Evolutionary conservation across 2,888 invertebrate genomes (phyloP).

Genomic region (Tachina lurida): DNA sequence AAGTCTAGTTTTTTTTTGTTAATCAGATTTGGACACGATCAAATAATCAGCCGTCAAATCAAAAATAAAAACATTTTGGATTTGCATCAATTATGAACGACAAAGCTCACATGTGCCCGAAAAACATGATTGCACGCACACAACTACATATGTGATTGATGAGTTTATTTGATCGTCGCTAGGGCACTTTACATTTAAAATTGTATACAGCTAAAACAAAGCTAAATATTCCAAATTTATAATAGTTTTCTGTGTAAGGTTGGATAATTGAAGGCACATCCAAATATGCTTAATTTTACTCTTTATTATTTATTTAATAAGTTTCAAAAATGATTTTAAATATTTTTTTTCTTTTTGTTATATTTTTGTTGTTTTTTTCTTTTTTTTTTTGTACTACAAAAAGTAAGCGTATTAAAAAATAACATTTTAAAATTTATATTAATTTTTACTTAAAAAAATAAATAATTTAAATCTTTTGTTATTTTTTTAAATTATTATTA

Average conservation of each 20-base stretch:
- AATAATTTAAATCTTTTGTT: constrained; percentile 6
- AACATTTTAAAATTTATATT: constrained; percentile 24
- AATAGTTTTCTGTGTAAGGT: not conserved
- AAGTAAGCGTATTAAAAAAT: constrained; percentile 52
- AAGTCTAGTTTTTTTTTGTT: too few species aligned
- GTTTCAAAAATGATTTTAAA: constrained; percentile 18
- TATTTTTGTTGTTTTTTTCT: not conserved
- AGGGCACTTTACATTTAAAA: too few species aligned
- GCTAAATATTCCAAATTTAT: not conserved
- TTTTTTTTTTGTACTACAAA: constrained; percentile 50
- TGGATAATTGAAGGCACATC: constrained; percentile 2
- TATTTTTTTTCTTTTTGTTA: constrained; percentile 15
- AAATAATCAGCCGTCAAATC: too few species aligned
- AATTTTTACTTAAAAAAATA: constrained; percentile 4
- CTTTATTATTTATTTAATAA: not conserved
- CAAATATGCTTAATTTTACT: not conserved
- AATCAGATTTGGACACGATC: too few species aligned
- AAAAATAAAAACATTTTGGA: too few species aligned
- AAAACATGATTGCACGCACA: too few species aligned
- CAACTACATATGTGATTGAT: too few species aligned
- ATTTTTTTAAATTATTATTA: constrained; percentile 28
- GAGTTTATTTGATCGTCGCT: too few species aligned
- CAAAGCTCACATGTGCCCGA: too few species aligned
- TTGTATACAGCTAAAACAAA: too few species aligned
- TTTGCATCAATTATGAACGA: too few species aligned